phyloP scores from a whole-genome alignment of 1,140 invertebrate species.

The Pseudomyrmex sp. region DNA sequence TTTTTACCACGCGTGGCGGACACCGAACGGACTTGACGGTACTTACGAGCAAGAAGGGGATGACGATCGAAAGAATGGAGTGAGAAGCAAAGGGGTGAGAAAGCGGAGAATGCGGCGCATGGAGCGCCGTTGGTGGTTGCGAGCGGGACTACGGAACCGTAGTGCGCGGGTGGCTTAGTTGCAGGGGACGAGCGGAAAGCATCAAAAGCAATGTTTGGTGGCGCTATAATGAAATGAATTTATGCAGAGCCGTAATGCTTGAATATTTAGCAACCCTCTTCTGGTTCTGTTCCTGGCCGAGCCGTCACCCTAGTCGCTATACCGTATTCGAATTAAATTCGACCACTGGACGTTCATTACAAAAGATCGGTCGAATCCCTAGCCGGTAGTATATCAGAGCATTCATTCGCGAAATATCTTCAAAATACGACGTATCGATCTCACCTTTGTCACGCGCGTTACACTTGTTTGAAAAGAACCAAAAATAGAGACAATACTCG shows the following conservation, averaged over 20 bases:
- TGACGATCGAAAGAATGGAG: constrained; percentile 79
- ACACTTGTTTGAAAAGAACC: constrained; percentile 11
- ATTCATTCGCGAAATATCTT: constrained; percentile 60
- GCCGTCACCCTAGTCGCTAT: constrained; percentile 76
- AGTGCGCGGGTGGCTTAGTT: constrained; percentile 80
- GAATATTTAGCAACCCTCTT: constrained; percentile 87
- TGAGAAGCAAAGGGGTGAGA: constrained; percentile 74
- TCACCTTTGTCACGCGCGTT: constrained; percentile 1
- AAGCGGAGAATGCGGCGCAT: constrained; percentile 70
- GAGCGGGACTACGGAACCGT: constrained; percentile 72
- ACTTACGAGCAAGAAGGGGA: constrained; percentile 72
- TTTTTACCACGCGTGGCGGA: constrained; percentile 46
- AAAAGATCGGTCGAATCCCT: constrained; percentile 60
- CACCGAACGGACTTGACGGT: constrained; percentile 64
- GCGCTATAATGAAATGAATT: constrained; percentile 88
- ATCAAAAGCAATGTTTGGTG: constrained; percentile 88
- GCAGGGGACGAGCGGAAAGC: constrained; percentile 79
- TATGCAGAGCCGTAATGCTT: constrained; percentile 88
- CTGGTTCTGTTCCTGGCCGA: constrained; percentile 82
- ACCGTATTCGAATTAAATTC: constrained; percentile 77
- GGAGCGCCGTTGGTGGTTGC: constrained; percentile 78
- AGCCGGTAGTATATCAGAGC: constrained; percentile 40
- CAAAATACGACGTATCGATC: constrained; percentile 7
- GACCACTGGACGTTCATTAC: constrained; percentile 74
- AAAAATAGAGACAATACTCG: not conserved